A percentile compares a stretch with the other conserved stretches of the same genome.
These are phyloP conservation scores for Myodes glareolus DNA, from an alignment of 2,113 vertebrate species.

Conservation along the genomic window DNA sequence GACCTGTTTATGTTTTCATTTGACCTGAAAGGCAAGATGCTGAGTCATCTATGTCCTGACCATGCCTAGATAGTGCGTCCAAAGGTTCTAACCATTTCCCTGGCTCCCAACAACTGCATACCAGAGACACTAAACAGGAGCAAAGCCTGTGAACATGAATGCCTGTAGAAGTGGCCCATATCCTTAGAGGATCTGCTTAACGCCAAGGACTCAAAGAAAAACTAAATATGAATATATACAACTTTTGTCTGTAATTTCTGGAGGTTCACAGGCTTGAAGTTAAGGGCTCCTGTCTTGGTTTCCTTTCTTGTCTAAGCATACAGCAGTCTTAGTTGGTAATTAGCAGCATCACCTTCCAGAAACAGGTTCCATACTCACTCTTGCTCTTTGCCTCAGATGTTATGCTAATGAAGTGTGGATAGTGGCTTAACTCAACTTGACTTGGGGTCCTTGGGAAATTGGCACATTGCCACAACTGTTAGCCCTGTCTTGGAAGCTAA, in stretches of 20 bases:
- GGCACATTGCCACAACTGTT: conserved; percentile 37
- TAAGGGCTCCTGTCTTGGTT: conserved; percentile 17
- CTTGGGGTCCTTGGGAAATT: conserved; percentile 51
- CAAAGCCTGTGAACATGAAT: conserved; percentile 30
- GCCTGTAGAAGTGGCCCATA: not conserved
- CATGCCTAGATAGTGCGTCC: not conserved
- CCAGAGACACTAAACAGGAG: not conserved
- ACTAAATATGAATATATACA: not conserved
- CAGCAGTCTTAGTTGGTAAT: conserved; percentile 53
- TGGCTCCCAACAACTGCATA: conserved; percentile 17
- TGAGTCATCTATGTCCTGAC: conserved; percentile 34
- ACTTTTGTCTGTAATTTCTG: not conserved
- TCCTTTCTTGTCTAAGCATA: conserved; percentile 45
- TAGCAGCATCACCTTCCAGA: conserved; percentile 16
- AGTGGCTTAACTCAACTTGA: conserved; percentile 30
- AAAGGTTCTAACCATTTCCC: not conserved
- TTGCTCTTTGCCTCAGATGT: conserved; percentile 35
- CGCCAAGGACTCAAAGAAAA: conserved; percentile 40
- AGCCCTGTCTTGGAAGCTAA: conserved; percentile 44
- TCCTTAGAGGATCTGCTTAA: conserved; percentile 41
- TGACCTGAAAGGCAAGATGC: conserved; percentile 10
- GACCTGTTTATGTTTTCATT: conserved; percentile 22
- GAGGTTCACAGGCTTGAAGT: conserved; percentile 14
- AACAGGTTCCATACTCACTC: not conserved
- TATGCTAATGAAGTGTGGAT: conserved; percentile 17